phyloP scores from a whole-genome alignment of 2,113 vertebrate species.

The Coreoperca whiteheadi region DNA sequence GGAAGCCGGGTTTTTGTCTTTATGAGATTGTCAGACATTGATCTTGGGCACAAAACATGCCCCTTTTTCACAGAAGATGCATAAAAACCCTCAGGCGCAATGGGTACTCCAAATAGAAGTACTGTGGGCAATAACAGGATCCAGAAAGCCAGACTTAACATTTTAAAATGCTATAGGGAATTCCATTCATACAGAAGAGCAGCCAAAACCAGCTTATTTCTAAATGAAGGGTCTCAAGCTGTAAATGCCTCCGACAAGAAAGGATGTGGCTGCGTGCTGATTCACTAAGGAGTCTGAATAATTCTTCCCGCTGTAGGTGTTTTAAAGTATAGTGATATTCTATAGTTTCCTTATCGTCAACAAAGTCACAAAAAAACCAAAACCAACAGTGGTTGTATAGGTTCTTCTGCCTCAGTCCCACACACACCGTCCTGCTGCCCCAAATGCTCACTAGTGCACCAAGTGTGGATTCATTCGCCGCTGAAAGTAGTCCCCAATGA shows the following conservation, averaged over 20 bases:
- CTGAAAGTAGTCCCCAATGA: no score
- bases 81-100: not conserved
- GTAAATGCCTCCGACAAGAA: not conserved
- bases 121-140: not conserved
- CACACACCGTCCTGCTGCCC: no score
- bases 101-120: not conserved
- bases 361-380: not conserved
- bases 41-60: not conserved
- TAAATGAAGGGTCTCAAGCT: not conserved
- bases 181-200: no score
- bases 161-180: not conserved
- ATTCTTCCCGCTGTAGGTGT: no score
- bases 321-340: not conserved
- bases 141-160: not conserved
- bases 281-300: no score
- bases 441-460: no score
- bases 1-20: not conserved
- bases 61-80: not conserved
- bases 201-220: not conserved
- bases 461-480: no score
- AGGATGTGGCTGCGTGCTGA: no score
- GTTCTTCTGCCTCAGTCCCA: no score
- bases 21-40: not conserved
- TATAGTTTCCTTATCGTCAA: not conserved
- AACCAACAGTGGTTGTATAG: no score